Evolutionary conservation across 2,888 invertebrate species (phyloP).

Genomic region (Trypoxylon attenuatum): DNA sequence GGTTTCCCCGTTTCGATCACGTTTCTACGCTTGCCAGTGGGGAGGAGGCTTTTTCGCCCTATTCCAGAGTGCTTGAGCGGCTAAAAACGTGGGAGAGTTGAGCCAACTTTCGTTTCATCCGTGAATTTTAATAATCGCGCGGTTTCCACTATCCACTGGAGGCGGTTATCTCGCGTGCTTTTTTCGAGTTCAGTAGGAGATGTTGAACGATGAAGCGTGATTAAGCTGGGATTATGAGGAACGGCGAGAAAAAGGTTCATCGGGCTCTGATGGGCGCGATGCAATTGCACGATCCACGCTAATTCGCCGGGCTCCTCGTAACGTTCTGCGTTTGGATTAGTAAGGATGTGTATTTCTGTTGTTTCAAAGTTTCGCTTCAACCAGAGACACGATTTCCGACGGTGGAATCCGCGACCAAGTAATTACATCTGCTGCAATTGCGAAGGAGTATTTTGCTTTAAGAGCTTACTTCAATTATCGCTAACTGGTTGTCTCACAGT

Average conservation of each 20-base stretch:
- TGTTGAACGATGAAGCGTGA: conserved; percentile 36
- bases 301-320: conserved; percentile 13
- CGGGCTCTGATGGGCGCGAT: conserved; percentile 8
- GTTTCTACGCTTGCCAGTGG: conserved; percentile 21
- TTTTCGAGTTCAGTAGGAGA: conserved; percentile 19
- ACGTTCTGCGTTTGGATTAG: background rate
- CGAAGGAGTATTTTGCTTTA: background rate
- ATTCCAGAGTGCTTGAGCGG: conserved; percentile 14
- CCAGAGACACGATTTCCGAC: background rate
- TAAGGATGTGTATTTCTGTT: too few relatives aligned
- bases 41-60: conserved; percentile 22
- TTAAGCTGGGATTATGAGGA: conserved; percentile 35
- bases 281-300: conserved; percentile 10
- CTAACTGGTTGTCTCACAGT: background rate
- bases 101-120: conserved; percentile 57
- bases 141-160: conserved; percentile 27
- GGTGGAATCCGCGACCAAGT: background rate
- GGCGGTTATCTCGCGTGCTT: conserved; percentile 39
- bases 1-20: conserved; percentile 14
- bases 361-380: too few relatives aligned
- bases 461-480: background rate
- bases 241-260: conserved; percentile 19
- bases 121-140: conserved; percentile 56
- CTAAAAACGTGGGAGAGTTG: conserved; percentile 36
- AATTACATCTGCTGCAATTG: background rate